Evolutionary conservation across 2,888 invertebrate species (phyloP).

Genomic region (Colletes collaris): DNA sequence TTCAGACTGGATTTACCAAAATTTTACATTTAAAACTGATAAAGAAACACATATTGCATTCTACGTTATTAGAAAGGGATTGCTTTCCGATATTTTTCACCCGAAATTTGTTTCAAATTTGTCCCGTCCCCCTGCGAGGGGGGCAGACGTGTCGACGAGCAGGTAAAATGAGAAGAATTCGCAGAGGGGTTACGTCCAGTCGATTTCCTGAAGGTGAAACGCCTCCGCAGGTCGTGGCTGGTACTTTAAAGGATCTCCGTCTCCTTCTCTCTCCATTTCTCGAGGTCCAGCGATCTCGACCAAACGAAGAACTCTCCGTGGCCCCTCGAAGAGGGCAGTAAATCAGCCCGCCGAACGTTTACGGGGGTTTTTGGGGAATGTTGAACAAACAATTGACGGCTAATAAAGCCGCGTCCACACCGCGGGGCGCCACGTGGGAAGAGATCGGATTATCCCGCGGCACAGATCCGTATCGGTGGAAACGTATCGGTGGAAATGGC

Average conservation of each 20-base stretch:
- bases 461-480: conserved; percentile 60
- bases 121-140: no score
- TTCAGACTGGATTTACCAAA: no score
- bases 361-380: conserved; percentile 82
- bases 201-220: conserved; percentile 67
- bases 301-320: conserved; percentile 43
- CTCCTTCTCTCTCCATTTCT: conserved; percentile 1
- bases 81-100: no score
- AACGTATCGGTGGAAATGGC: conserved; percentile 46
- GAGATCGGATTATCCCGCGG: conserved; percentile 68
- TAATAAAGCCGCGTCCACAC: conserved; percentile 81
- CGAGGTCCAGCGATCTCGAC: conserved; percentile 17
- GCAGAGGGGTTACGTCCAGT: conserved; percentile 49
- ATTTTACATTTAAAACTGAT: no score
- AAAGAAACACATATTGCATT: no score
- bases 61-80: no score
- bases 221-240: conserved; percentile 64
- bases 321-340: conserved; percentile 73
- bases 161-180: conserved; percentile 39
- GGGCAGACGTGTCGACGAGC: no score
- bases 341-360: conserved; percentile 80
- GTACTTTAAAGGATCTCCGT: conserved; percentile 58
- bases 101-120: no score
- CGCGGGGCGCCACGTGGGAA: conserved; percentile 80
- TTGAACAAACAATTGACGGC: conserved; percentile 83